Evolutionary conservation across 1,140 invertebrate genomes (phyloP), one percentile per base, ranked within the genome.

Genomic region (Helicoverpa zea): DNA sequence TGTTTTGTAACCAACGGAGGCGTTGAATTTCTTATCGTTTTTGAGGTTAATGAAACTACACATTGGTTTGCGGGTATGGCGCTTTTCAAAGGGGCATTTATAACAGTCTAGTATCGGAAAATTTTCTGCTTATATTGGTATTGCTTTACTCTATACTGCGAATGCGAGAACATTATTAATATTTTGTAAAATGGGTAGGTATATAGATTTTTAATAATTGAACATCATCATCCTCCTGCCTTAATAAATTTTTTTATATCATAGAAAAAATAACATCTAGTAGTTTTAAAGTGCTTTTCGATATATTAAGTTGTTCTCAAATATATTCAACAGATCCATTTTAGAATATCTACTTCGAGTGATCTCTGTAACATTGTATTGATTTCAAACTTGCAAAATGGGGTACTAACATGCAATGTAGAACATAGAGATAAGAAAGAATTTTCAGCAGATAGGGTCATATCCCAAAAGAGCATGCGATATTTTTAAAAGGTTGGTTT

Each of bases 1-100:
- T 78, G 76, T 78, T 78, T 47, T 35, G 30, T 43, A 78, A 78
- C 76, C 63, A 23, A 68, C 76, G 23, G n/a, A 78, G 35, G 59
- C 61, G 63, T 75, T 59, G 54, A 59, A 61, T 61, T 75, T 59
- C 35, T 47, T 74, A 74, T 58, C 52, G 29, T 47, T 56, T 58
- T 23, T 54, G 5, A 43, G 63, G 49, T 79, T 43, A 79, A 68
- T 79, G 52, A 79, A 79, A 47, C 49, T 52, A 54, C 16, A 58
- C n/a, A 18, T 29, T 12, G 14, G 61, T 58, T 56, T 79, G 3
- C 16, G 10, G 12, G 47, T 64, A 64, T 13, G 16, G 63, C 13
- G 49, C 43, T 23, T 78, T 3, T 63, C 3, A 35, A 54, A 51
- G 51, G 30, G 12, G 18, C 12, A 18, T 16, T 23, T 58, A 3